A percentile compares a stretch with the other conserved stretches of the same genome.
Conservation (phyloP, 2,888 invertebrate species). For the Ormyrus labotus region DNA sequence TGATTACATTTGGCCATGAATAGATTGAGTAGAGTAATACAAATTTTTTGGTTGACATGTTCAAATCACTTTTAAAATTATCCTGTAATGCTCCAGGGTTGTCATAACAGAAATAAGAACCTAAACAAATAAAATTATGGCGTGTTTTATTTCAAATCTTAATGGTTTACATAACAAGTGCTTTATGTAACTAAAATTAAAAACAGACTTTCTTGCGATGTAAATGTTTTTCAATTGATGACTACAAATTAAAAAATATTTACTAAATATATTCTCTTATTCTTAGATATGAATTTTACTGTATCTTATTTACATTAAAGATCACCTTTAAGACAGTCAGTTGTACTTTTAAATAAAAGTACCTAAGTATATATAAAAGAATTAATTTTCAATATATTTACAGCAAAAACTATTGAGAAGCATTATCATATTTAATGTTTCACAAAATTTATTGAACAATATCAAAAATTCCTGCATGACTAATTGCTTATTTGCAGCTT, state of each 20-base stretch:
- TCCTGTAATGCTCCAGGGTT: conserved; percentile 95
- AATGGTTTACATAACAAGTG: background rate
- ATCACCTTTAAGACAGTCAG: background rate
- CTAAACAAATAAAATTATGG: conserved; percentile 76
- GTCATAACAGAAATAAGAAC: conserved; percentile 98
- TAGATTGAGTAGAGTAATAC: conserved; percentile 94
- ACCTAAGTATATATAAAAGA: background rate
- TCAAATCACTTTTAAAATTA: conserved; percentile 88
- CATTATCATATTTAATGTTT: background rate
- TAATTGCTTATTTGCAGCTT: background rate
- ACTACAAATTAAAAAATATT: background rate
- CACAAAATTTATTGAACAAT: background rate
- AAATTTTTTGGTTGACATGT: conserved; percentile 88
- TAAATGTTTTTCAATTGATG: background rate
- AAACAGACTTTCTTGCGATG: background rate
- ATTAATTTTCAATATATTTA: background rate
- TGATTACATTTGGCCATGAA: conserved; percentile 97
- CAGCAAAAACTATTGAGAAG: background rate
- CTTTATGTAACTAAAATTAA: background rate
- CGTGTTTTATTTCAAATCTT: background rate
- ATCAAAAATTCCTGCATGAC: background rate
- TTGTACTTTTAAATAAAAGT: background rate
- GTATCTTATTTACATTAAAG: background rate
- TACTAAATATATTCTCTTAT: background rate
- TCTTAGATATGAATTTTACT: background rate